A percentile compares a stretch with the other conserved stretches of the same genome.
Conservation (phyloP, 2,113 vertebrate species). For the Podarcis raffonei region DNA sequence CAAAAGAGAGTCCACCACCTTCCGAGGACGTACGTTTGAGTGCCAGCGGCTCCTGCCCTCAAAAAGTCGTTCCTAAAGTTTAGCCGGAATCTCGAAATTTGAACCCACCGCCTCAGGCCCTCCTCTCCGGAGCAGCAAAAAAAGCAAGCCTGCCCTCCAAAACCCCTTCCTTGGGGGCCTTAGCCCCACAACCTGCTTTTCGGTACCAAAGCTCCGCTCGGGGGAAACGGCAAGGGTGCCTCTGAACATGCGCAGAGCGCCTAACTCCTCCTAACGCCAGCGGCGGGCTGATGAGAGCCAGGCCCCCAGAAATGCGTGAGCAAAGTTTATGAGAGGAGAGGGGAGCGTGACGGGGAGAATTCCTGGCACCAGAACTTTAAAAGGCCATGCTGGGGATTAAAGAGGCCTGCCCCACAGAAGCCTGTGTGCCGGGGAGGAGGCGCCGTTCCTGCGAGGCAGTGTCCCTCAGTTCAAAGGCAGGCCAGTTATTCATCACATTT, state of each 20-base stretch:
- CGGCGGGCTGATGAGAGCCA: background rate
- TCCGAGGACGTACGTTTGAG: no score
- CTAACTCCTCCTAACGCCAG: background rate
- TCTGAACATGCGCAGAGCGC: background rate
- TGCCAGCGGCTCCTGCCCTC: no score
- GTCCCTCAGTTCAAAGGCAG: background rate
- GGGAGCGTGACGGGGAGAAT: background rate
- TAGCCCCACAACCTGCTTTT: no score
- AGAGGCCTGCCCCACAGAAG: background rate
- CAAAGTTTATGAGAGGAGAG: background rate
- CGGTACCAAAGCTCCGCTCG: background rate
- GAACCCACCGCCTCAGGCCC: background rate
- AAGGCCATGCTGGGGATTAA: background rate
- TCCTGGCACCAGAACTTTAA: background rate
- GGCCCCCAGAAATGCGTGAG: background rate
- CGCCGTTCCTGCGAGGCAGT: background rate
- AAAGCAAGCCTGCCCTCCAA: background rate
- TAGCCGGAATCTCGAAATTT: no score
- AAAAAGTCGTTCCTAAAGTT: no score
- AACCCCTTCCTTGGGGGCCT: background rate
- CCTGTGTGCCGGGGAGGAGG: background rate
- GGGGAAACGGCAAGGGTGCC: background rate
- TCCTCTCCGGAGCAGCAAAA: background rate
- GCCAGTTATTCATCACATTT: background rate
- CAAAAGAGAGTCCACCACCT: no score